Base-by-base conservation (phyloP, 2,113 vertebrate species). In the Psittacula cyanocephala region DNA sequence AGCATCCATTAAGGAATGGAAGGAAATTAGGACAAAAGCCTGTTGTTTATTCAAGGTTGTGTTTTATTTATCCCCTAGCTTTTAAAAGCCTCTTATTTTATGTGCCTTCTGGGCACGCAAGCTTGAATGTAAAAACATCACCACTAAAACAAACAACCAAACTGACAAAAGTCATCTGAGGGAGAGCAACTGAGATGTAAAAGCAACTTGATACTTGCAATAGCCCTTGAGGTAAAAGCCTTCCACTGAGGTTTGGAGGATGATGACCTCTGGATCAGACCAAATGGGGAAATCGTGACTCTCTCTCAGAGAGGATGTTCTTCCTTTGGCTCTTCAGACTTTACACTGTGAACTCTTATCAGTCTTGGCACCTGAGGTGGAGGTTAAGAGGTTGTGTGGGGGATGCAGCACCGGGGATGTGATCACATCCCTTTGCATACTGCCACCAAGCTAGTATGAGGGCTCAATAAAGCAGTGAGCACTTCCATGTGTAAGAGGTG, bases 1-100 rank as follows among this genome's bases (percentile, higher is more conserved):
- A 63, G 75, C 89, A 86, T 93, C 96, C 97, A 96, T 97, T 89
- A 96, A 97, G 96, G 95, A 97, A 96, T 87, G 95, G 96, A 93
- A 97, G 96, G 96, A 96, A 96, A 96, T 93, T n/a, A 81, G 92
- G 91, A 96, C 91, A 96, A 93, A 97, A 91, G 86, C 78, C 93
- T 84, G 92, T 57, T 94, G 93, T 88, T 96, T 96, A 93, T 91
- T 94, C 95, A 96, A 96, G 93, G 76, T 78, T 91, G 86, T 87
- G 92, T 94, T 94, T 97, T 95, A 94, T 97, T 97, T 96, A 92
- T 94, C 84, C 91, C 77, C 75, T 89, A 59, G 63, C 86, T 96
- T 96, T 97, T 95, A 96, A 96, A 93, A 94, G 88, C 86, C 63
- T 95, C 91, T 82, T 92, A 44, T 81, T 95, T 96, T 95, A 93